A percentile compares a stretch with the other conserved stretches of the same genome.
phyloP scores from a whole-genome alignment of 1,140 invertebrate genomes.

The Neodiprion fabricii region DNA sequence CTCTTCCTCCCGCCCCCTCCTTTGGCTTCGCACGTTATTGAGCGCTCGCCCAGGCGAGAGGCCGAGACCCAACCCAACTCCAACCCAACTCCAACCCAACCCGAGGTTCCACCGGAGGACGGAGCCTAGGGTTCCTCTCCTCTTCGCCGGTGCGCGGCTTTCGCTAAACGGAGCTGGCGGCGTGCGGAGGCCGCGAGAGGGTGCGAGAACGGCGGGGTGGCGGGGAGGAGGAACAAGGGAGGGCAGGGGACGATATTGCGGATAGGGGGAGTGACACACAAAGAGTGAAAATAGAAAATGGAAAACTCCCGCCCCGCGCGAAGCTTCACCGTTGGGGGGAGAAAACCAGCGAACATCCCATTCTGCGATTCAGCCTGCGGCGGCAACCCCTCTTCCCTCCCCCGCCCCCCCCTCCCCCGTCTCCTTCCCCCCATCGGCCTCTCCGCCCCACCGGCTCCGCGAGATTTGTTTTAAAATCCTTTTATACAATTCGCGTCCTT shows the following conservation, averaged over 20 bases:
- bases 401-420: conserved; percentile 10
- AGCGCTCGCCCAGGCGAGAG: conserved; percentile 61
- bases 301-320: conserved; percentile 45
- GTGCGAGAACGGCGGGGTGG: conserved; percentile 14
- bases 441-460: conserved; percentile 54
- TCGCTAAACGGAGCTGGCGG: conserved; percentile 24
- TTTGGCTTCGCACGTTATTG: conserved; percentile 64
- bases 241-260: conserved; percentile 13
- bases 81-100: conserved; percentile 55
- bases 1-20: conserved; percentile 46
- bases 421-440: conserved; percentile 46
- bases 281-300: conserved; percentile 45
- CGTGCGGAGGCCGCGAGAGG: conserved; percentile 11
- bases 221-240: conserved; percentile 20
- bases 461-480: conserved; percentile 63
- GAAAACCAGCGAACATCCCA: conserved; percentile 48
- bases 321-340: conserved; percentile 14
- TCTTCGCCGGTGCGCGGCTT: conserved; percentile 17
- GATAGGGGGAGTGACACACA: not conserved
- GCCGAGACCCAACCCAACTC: conserved; percentile 42
- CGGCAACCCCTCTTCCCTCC: conserved; percentile 14
- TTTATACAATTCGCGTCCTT: conserved; percentile 51
- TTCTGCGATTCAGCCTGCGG: conserved; percentile 32
- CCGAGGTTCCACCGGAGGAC: not conserved
- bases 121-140: not conserved